Conservation (phyloP, 2,797 vertebrate species). For the Epinephelus awoara region DNA sequence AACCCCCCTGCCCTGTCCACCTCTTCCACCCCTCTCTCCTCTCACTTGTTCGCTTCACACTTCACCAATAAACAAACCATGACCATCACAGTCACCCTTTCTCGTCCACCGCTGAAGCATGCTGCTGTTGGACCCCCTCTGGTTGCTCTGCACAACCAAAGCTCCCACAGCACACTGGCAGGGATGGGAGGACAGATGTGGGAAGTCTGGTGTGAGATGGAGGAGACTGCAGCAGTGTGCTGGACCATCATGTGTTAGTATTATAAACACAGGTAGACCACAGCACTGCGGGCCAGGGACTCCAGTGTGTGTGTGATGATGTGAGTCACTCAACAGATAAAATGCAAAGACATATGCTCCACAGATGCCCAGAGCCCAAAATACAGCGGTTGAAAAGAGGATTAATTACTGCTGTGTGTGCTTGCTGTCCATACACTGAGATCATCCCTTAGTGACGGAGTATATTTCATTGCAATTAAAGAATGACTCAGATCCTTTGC, state of each 20-base stretch:
- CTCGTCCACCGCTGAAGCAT: conserved; percentile 48
- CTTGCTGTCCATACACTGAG: not conserved
- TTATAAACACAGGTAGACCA: conserved; percentile 72
- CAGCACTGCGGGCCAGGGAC: conserved; percentile 23
- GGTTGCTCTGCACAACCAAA: conserved; percentile 15
- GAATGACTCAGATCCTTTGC: not conserved
- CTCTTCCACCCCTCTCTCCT: conserved; percentile 46
- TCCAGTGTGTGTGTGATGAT: conserved; percentile 11
- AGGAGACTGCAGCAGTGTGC: conserved; percentile 45
- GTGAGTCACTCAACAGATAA: conserved; percentile 14
- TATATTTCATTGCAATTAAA: not conserved
- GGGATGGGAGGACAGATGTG: conserved; percentile 57
- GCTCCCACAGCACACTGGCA: conserved; percentile 10
- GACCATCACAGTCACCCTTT: conserved; percentile 54
- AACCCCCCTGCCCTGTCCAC: conserved; percentile 24
- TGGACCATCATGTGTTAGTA: conserved; percentile 37
- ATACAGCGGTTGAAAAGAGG: conserved; percentile 14
- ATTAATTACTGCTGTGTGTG: conserved; percentile 1
- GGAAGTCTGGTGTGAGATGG: conserved; percentile 32
- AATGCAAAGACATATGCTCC: conserved; percentile 45
- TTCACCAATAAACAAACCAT: conserved; percentile 73
- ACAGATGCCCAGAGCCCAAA: conserved; percentile 57
- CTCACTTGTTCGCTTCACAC: conserved; percentile 60
- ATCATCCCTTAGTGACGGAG: conserved; percentile 1
- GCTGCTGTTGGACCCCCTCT: conserved; percentile 38